A percentile compares a stretch with the other conserved stretches of the same genome.
phyloP scores from a whole-genome alignment of 2,888 invertebrate species.

The Pammene aurita region DNA sequence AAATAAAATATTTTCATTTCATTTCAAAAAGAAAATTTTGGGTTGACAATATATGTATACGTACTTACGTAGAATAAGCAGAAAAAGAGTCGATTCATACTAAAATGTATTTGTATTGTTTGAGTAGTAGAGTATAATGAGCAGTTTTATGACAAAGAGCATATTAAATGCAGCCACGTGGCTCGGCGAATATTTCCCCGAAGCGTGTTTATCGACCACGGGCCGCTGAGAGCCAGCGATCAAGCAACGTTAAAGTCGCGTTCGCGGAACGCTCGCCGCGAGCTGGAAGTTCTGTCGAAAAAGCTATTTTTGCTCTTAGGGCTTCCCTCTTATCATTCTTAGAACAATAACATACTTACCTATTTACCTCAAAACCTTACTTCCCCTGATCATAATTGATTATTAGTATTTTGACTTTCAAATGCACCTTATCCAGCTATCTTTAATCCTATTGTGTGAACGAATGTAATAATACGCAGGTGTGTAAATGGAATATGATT shows the following conservation, averaged over 20 bases:
- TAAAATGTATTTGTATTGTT: not conserved
- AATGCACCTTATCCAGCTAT: no score
- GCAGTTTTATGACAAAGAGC: conserved; percentile 55
- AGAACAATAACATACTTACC: not conserved
- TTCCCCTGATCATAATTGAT: not conserved
- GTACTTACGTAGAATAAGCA: no score
- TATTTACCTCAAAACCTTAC: not conserved
- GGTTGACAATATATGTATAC: no score
- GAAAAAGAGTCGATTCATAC: no score
- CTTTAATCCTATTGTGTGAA: not conserved
- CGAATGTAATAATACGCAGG: not conserved
- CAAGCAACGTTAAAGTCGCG: conserved; percentile 59
- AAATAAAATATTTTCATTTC: no score
- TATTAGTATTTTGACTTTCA: not conserved
- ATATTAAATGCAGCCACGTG: conserved; percentile 63
- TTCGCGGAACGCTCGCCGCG: conserved; percentile 59
- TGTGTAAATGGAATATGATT: conserved; percentile 15
- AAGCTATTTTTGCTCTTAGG: conserved; percentile 18
- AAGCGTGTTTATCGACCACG: conserved; percentile 76
- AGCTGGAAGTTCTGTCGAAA: conserved; percentile 49
- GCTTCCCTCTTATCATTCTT: conserved; percentile 27
- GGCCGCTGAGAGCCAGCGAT: conserved; percentile 76
- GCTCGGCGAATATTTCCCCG: conserved; percentile 65
- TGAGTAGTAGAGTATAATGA: not conserved
- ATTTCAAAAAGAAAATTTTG: no score